Evolutionary conservation across 53 echinoderm and acorn worm genomes (phyloP).

Genomic region (Patiria pectinifera): DNA sequence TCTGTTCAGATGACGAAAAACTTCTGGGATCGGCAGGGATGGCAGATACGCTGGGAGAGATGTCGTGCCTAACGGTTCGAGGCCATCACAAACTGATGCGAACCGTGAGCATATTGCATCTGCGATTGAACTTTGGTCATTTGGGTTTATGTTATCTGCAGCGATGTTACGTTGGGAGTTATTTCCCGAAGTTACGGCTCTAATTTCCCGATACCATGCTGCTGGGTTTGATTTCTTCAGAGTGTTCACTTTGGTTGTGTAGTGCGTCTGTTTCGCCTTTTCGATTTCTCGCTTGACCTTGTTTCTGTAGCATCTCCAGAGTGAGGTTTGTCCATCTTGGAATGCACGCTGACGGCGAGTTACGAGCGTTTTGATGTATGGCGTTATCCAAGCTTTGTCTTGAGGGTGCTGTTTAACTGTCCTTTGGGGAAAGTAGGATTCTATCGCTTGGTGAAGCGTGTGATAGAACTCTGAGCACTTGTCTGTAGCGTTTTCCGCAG

Average conservation of each 20-base stretch:
- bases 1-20: conserved; percentile 9
- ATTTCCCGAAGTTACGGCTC: background rate
- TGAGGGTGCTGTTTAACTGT: background rate
- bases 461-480: conserved; percentile 41
- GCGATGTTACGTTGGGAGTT: conserved; percentile 18
- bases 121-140: conserved; percentile 17
- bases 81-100: conserved; percentile 26
- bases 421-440: background rate
- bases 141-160: conserved; percentile 21
- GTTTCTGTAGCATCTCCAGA: conserved; percentile 43
- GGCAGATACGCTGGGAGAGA: conserved; percentile 35
- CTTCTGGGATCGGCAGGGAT: conserved; percentile 28
- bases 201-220: conserved; percentile 10
- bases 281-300: conserved; percentile 37
- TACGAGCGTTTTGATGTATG: conserved; percentile 17
- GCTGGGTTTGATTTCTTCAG: conserved; percentile 37
- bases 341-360: conserved; percentile 30
- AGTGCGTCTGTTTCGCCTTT: conserved; percentile 29
- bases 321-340: background rate
- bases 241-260: conserved; percentile 15
- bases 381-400: conserved; percentile 40
- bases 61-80: background rate
- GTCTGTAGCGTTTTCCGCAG: conserved; percentile 11
- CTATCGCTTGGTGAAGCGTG: conserved; percentile 16
- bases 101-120: conserved; percentile 27